Percentiles rank a stretch among this genome's conserved stretches.
phyloP scores from a whole-genome alignment of 2,888 invertebrate genomes.

The Diarsia rubi region DNA sequence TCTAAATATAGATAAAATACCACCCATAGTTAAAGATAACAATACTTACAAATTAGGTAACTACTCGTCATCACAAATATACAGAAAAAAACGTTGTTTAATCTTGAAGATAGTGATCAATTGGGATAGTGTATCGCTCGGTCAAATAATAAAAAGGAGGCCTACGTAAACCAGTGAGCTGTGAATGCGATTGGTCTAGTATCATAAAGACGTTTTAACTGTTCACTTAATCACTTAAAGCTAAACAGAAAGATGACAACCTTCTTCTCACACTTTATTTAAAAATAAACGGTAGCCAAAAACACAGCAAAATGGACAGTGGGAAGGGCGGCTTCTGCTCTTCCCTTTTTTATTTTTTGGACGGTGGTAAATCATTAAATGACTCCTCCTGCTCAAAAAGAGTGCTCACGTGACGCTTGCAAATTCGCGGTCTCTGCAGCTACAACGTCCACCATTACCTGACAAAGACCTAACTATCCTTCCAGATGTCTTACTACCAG shows the following conservation, averaged over 20 bases:
- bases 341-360: no score
- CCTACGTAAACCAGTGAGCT: not conserved
- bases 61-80: slow-evolving; percentile 8
- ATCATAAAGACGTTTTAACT: not conserved
- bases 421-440: not conserved
- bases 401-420: not conserved
- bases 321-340: no score
- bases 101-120: slow-evolving; percentile 24
- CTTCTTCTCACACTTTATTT: no score
- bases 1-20: slow-evolving; percentile 16
- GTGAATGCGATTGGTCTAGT: not conserved
- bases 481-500: slow-evolving; percentile 77
- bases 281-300: no score
- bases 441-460: not conserved
- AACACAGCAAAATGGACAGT: no score
- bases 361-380: no score
- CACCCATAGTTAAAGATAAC: slow-evolving; percentile 33
- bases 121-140: not conserved
- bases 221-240: not conserved
- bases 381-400: no score
- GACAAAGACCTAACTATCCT: slow-evolving; percentile 31
- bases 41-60: slow-evolving; percentile 14
- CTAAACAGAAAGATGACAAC: not conserved
- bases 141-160: slow-evolving; percentile 6
- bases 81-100: slow-evolving; percentile 19